Evolutionary conservation across 1,140 invertebrate genomes (phyloP), one percentile per base, ranked within the genome.

Genomic region (Araneus ventricosus): DNA sequence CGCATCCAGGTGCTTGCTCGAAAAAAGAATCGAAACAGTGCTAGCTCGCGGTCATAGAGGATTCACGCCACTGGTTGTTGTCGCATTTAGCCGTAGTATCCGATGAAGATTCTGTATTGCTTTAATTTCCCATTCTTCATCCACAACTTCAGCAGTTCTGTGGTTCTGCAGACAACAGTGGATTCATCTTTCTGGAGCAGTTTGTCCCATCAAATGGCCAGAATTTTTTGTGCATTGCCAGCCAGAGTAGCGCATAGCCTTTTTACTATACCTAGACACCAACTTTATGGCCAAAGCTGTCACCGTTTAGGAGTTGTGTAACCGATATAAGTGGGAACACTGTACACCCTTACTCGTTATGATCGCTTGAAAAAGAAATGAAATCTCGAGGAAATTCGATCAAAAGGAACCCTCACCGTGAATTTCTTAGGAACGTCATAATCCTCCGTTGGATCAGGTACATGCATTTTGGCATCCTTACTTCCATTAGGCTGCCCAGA

Each of bases 391-490:
- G n/a, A n/a, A 8, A 22, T 7, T 80, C 4, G 10, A 2, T n/a
- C 5, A 52, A 45, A 82, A 61, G 17, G 0, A 22, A n/a, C 61
- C 37, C 52, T 63, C 57, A 93, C 92, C 86, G 86, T 39, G 52
- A 89, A 93, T 89, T 93, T 93, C 52, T 93, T 93, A 88, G 92
- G 92, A 93, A 93, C 92, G 59, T 93, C 92, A 85, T 93, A 93
- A 67, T 93, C 92, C 57, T 93, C 92, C 63, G 92, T 27, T 84
- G 92, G 27, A 41, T 24, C 37, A 59, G 85, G 84, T 59, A 41
- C 24, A 85, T 30, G 61, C 22, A 24, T 52, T 88, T 88, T 93
- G 10, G 45, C 67, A 93, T 79, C 85, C n/a, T 87, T 87, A 39
- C 41, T 27, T 63, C 89, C 75, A 61, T 90, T 90, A 6, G 34